A percentile compares a stretch with the other conserved stretches of the same genome.
phyloP scores from a whole-genome alignment of 2,888 invertebrate genomes.

The Ptychoptera albimana region DNA sequence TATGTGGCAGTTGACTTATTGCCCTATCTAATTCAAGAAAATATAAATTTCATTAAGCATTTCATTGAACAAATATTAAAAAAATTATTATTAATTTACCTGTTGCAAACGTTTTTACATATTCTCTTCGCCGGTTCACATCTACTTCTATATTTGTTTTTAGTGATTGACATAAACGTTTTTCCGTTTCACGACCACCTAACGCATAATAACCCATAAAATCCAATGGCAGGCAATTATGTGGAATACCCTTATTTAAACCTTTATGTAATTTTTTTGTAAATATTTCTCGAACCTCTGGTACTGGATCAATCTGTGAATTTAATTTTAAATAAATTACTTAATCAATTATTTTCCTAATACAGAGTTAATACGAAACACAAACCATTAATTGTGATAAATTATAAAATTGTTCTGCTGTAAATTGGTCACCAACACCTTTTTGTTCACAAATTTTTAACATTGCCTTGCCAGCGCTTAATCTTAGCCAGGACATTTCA shows the following conservation, averaged over 20 bases:
- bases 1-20: slow-evolving; percentile 63
- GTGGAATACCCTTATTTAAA: slow-evolving; percentile 61
- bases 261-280: slow-evolving; percentile 88
- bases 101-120: slow-evolving; percentile 64
- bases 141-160: slow-evolving; percentile 77
- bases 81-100: slow-evolving; percentile 21
- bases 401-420: slow-evolving; percentile 88
- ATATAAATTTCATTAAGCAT: slow-evolving; percentile 1
- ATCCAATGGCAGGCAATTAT: slow-evolving; percentile 83
- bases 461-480: slow-evolving; percentile 91
- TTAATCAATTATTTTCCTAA: no score
- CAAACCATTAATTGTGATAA: slow-evolving; percentile 73
- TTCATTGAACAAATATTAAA: slow-evolving; percentile 10
- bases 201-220: slow-evolving; percentile 93
- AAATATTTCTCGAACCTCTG: slow-evolving; percentile 78
- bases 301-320: slow-evolving; percentile 50
- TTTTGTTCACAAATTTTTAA: slow-evolving; percentile 94
- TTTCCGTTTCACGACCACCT: slow-evolving; percentile 76
- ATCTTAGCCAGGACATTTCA: slow-evolving; percentile 84
- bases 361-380: no score
- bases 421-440: slow-evolving; percentile 88
- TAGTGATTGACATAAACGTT: slow-evolving; percentile 36
- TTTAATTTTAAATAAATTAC: no score
- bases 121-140: slow-evolving; percentile 80
- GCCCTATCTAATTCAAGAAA: slow-evolving; percentile 41